Conservation (phyloP, 1,140 invertebrate genomes). For the Nasonia giraulti region DNA sequence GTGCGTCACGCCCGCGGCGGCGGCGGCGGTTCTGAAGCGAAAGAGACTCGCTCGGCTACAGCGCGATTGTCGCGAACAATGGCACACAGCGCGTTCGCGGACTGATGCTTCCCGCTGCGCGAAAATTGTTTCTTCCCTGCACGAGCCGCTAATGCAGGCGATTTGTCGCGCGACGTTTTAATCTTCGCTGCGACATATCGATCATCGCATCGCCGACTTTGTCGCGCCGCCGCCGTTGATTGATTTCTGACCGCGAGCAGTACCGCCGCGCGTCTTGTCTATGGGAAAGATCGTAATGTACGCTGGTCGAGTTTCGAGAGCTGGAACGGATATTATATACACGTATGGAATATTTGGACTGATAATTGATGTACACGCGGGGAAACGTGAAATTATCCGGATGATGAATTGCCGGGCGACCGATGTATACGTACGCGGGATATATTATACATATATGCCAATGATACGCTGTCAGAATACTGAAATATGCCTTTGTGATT, state of each 20-base stretch:
- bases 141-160: neutral
- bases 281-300: neutral
- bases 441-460: slow-evolving; percentile 16
- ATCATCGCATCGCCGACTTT: neutral
- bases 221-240: slow-evolving; percentile 12
- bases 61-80: slow-evolving; percentile 6
- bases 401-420: slow-evolving; percentile 43
- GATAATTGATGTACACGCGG: slow-evolving; percentile 48
- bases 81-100: neutral
- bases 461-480: slow-evolving; percentile 47
- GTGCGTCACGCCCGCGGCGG: slow-evolving; percentile 55
- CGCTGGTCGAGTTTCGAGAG: neutral
- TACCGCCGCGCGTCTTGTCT: neutral
- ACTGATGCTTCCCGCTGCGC: neutral
- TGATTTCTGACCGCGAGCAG: slow-evolving; percentile 23
- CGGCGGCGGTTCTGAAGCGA: neutral
- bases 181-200: neutral
- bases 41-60: neutral
- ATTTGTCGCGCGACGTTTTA: slow-evolving; percentile 15
- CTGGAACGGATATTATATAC: neutral
- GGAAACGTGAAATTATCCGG: slow-evolving; percentile 47
- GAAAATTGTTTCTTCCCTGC: neutral
- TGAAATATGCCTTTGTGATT: slow-evolving; percentile 46
- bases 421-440: neutral
- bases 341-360: slow-evolving; percentile 37